Base-by-base conservation (phyloP, 2,888 invertebrate genomes). In the Sympetrum striolatum region DNA sequence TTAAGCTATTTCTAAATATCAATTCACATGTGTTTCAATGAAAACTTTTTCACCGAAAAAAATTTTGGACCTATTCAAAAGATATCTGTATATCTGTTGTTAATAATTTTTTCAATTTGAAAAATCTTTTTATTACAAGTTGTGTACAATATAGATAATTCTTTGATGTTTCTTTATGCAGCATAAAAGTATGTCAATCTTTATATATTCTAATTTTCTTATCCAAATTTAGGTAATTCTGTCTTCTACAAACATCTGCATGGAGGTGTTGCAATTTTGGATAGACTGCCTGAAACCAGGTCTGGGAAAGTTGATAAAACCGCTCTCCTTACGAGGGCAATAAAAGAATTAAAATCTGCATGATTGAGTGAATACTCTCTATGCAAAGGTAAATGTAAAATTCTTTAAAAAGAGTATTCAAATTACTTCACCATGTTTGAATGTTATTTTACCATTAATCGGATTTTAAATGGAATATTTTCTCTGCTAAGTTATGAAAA, bases 161-260 rank as follows among this genome's bases (percentile, higher is more conserved):
- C 12, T 31, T 14, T 8, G 5, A 80, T 14, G 35, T 80, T 1
- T 5, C 31, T 4, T 35, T 35, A 5, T 80, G 18, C 4, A 35
- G 10, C 15, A 8, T 14, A 37, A 37, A 39, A 6, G 39, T 39
- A 39, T 39, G 6, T 39, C 2, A 39, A 39, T 80, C 14, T 15
- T 18, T 80, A 37, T 37, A 37, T 80, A 37, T 35, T 31, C 8
- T 37, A 10, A 15, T 37, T 37, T 39, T 37, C n/a, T 80, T 18
- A 37, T 25, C n/a, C 6, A 22, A 44, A 25, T 81, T 48, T 48
- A 81, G 81, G 8, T 8, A n/a, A 44, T 22, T 8, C 25, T 12
- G 25, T 48, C 14, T 81, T 48, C 48, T 81, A 81, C 48, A 81
- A 81, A 48, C 81, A 81, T 81, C 81, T 81, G 12, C 81, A 81